These are phyloP conservation scores for Amniataba percoides DNA, from an alignment of 2,797 vertebrate species.

Conservation along the genomic window DNA sequence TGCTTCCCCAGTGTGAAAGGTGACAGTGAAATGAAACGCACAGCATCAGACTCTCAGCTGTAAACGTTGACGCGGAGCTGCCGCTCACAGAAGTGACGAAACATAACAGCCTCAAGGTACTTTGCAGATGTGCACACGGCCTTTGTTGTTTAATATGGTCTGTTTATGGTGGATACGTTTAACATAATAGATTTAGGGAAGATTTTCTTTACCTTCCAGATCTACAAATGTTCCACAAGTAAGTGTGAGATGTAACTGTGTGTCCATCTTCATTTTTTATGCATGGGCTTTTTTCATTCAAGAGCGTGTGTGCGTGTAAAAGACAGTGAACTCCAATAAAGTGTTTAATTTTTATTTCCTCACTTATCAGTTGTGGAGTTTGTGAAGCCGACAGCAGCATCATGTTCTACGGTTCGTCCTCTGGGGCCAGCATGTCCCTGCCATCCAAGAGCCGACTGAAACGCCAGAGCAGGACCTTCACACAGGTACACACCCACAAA, in stretches of 20 bases:
- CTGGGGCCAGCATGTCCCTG: conserved; percentile 91
- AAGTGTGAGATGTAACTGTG: conserved; percentile 23
- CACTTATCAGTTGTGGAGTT: conserved; percentile 50
- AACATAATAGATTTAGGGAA: conserved; percentile 25
- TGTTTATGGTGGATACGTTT: conserved; percentile 13
- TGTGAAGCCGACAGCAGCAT: conserved; percentile 63
- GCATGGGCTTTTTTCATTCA: conserved; percentile 2
- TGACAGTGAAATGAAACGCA: conserved; percentile 54
- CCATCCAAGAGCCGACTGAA: conserved; percentile 93
- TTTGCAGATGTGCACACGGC: background rate
- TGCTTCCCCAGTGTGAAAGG: conserved; percentile 57
- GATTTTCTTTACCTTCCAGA: conserved; percentile 45
- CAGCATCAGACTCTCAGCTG: conserved; percentile 45
- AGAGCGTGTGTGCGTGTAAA: conserved; percentile 13
- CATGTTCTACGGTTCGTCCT: conserved; percentile 96
- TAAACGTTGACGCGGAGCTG: conserved; percentile 44
- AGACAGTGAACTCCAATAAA: background rate
- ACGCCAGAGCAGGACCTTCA: conserved; percentile 93
- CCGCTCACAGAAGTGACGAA: conserved; percentile 30
- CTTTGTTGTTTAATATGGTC: conserved; percentile 8
- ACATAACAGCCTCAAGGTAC: conserved; percentile 59
- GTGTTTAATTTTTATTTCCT: conserved; percentile 24
- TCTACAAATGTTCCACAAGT: conserved; percentile 39
- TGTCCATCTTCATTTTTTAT: conserved; percentile 12
- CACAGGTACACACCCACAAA: conserved; percentile 79